Percentiles rank a stretch among this genome's conserved stretches.
Evolutionary conservation across 2,113 vertebrate species (phyloP).

Genomic region (Trogon surrucura): DNA sequence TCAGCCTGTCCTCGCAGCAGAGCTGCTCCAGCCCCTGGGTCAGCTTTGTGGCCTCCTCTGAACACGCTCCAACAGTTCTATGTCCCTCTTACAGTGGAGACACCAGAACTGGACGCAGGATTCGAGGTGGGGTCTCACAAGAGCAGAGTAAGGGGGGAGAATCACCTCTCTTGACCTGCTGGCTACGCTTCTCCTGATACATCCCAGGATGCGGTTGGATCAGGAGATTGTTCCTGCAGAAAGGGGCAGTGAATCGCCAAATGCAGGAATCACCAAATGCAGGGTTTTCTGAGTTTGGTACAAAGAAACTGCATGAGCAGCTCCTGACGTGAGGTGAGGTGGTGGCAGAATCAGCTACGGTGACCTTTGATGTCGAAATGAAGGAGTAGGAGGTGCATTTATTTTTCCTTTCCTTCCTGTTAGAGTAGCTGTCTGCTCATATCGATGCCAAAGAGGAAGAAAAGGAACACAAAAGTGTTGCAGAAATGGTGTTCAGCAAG

Average conservation of each 20-base stretch:
- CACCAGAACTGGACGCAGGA: too few species aligned
- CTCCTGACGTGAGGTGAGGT: neutral
- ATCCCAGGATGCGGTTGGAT: too few species aligned
- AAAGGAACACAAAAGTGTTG: neutral
- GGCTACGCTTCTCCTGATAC: too few species aligned
- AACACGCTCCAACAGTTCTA: too few species aligned
- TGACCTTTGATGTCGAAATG: conserved; percentile 10
- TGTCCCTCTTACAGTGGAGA: too few species aligned
- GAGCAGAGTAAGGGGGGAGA: too few species aligned
- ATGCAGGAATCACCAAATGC: neutral
- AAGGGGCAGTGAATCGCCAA: neutral
- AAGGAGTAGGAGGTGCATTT: neutral
- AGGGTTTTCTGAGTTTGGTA: neutral
- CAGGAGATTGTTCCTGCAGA: neutral
- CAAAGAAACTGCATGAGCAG: neutral
- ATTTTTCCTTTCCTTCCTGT: neutral
- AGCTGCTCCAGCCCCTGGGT: too few species aligned
- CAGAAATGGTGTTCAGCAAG: neutral
- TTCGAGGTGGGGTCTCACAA: too few species aligned
- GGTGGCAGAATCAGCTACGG: neutral
- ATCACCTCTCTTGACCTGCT: too few species aligned
- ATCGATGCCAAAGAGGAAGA: neutral
- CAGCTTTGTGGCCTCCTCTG: too few species aligned
- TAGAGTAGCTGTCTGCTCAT: neutral
- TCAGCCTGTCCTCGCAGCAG: too few species aligned